These are phyloP conservation scores for Lepisosteus osseus DNA, from an alignment of 2,113 vertebrate species.

Conservation along the genomic window DNA sequence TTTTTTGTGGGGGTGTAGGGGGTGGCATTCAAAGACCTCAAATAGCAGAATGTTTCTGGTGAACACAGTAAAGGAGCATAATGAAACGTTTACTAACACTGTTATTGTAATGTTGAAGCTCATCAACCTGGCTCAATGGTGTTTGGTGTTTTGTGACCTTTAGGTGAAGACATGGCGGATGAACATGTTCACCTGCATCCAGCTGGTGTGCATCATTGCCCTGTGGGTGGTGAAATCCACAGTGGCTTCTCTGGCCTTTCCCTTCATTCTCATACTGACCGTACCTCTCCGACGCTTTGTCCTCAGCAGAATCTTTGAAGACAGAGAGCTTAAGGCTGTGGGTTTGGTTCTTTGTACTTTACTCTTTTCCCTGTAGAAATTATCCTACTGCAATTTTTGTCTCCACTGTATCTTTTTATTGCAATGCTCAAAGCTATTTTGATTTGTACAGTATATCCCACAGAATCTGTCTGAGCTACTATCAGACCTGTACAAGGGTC, in stretches of 20 bases:
- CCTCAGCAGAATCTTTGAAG: slow-evolving; percentile 87
- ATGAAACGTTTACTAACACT: too few species aligned
- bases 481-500: too few species aligned
- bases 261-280: slow-evolving; percentile 95
- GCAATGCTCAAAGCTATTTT: too few species aligned
- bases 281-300: slow-evolving; percentile 88
- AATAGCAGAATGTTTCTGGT: too few species aligned
- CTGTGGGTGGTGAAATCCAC: slow-evolving; percentile 97
- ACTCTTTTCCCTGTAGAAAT: not conserved
- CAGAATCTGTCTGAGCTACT: too few species aligned
- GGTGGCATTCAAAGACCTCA: too few species aligned
- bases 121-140: too few species aligned
- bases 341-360: slow-evolving; percentile 27
- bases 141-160: slow-evolving; percentile 1
- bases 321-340: slow-evolving; percentile 93
- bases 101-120: too few species aligned
- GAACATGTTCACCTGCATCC: slow-evolving; percentile 94
- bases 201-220: slow-evolving; percentile 85
- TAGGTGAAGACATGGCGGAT: slow-evolving; percentile 98
- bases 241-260: slow-evolving; percentile 86
- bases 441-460: too few species aligned
- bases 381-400: not conserved
- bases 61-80: too few species aligned
- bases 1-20: not conserved
- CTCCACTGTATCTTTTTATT: not conserved